Conservation (phyloP, 2,888 invertebrate genomes). For the Esperia sulphurella region DNA sequence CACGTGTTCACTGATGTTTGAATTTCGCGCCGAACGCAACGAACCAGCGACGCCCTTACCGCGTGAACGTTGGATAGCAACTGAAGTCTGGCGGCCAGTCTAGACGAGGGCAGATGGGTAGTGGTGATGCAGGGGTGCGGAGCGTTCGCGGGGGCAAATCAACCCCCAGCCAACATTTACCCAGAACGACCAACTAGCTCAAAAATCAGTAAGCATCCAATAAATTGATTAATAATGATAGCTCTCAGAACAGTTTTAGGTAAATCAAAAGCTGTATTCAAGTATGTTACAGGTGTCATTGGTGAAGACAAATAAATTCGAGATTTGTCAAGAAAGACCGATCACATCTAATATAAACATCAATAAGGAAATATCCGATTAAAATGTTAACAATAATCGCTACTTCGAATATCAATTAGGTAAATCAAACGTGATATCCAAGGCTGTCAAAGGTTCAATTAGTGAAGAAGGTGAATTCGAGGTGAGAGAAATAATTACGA, state of each 20-base stretch:
- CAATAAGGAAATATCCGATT: slow-evolving; percentile 42
- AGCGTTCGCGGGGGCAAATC: slow-evolving; percentile 36
- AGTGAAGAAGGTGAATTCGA: slow-evolving; percentile 24
- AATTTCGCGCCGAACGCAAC: slow-evolving; percentile 54
- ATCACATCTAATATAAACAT: too few species aligned
- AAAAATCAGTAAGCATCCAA: slow-evolving; percentile 49
- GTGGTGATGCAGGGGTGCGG: slow-evolving; percentile 26
- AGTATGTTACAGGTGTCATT: too few species aligned
- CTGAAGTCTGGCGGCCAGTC: slow-evolving; percentile 56
- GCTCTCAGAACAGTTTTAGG: too few species aligned
- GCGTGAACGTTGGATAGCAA: slow-evolving; percentile 39
- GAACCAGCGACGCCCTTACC: slow-evolving; percentile 37
- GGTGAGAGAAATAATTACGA: slow-evolving; percentile 35
- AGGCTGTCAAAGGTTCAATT: slow-evolving; percentile 31
- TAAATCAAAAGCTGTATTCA: too few species aligned
- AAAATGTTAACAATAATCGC: slow-evolving; percentile 40
- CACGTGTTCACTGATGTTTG: slow-evolving; percentile 32
- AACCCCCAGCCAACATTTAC: slow-evolving; percentile 58
- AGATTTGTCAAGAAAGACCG: too few species aligned
- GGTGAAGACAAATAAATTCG: too few species aligned
- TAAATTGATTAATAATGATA: too few species aligned
- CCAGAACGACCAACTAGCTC: slow-evolving; percentile 50
- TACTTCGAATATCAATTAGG: slow-evolving; percentile 44
- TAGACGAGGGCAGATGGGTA: slow-evolving; percentile 54
- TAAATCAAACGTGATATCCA: slow-evolving; percentile 39